Evolutionary conservation across 2,113 vertebrate species (phyloP), one percentile per base, ranked within the genome.

Genomic region (Mohoua ochrocephala): DNA sequence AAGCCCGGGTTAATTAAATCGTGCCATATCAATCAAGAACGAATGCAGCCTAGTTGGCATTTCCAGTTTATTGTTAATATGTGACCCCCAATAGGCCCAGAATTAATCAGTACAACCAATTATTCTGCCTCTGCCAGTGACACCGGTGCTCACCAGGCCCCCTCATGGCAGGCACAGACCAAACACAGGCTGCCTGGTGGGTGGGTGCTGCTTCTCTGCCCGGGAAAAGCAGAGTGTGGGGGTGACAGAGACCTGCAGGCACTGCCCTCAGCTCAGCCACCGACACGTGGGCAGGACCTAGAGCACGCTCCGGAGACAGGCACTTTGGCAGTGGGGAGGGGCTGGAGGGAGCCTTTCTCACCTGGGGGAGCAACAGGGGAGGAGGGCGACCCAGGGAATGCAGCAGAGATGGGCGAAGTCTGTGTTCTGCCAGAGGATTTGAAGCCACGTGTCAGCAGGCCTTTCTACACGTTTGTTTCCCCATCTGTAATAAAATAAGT

Each of bases 401-500:
- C 35, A 35, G 61, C 22, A 15, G 64, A 91, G 69, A 53, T 0
- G 1, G 50, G 41, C 0, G 0, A 64, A 50, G 45, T 27, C 56
- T 22, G 19, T 49, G 31, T n/a, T 91, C 49, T 60, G n/a, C 67
- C 53, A 53, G 67, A 82, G 53, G 77, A 74, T 79, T 78, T 73
- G 61, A 47, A 83, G 81, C 81, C 89, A 93, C 27, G 63, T 94
- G 96, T 91, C 82, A 23, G 31, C 45, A 82, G 47, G 54, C 59
- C 77, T 91, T 94, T 94, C 91, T 56, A 94, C 91, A 95, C 5
- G 8, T 85, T 91, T 93, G 82, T 97, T 97, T 96, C 89, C 42
- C 81, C 84, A 96, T 83, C 90, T 6, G 6, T 37, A 95, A 96
- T 96, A 95, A 97, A 97, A 94, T 23, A 95, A 94, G 89, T 94